phyloP scores from a whole-genome alignment of 2,113 vertebrate genomes.

The Psephotus haematonotus region DNA sequence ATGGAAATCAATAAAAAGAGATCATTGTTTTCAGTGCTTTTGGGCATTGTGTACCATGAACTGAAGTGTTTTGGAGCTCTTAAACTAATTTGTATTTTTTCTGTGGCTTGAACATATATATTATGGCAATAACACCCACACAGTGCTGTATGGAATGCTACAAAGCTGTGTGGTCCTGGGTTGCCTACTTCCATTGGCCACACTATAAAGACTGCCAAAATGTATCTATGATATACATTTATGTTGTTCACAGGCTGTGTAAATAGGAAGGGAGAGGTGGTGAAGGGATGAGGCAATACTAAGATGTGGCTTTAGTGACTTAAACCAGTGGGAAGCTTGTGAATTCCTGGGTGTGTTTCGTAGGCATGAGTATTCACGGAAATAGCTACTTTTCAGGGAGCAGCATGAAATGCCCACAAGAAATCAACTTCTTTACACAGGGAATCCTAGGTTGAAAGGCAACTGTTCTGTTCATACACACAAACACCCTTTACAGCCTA shows the following conservation, averaged over 20 bases:
- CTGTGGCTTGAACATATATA: not conserved
- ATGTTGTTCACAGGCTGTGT: not conserved
- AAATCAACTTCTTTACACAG: not conserved
- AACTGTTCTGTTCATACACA: not conserved
- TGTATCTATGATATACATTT: rapidly evolving
- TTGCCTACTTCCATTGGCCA: not conserved
- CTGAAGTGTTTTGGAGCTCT: not conserved
- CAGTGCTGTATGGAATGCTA: not conserved
- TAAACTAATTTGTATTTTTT: not conserved
- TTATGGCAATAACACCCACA: not conserved
- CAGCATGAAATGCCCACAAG: not conserved
- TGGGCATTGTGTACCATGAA: not conserved
- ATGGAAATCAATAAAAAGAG: not conserved
- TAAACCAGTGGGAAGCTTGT: not conserved
- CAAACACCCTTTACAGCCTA: not conserved
- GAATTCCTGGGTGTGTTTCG: not conserved
- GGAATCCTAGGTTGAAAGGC: not conserved
- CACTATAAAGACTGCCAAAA: not conserved
- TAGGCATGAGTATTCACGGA: not conserved
- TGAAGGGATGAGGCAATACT: not conserved
- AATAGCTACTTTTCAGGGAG: not conserved
- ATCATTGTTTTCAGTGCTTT: not conserved
- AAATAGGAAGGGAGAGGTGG: not conserved
- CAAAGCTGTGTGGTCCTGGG: not conserved
- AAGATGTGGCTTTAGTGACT: not conserved